Percentiles rank a stretch among this genome's conserved stretches.
These are phyloP conservation scores for Heteronetta atricapilla DNA, from an alignment of 2,113 vertebrate genomes.

Conservation along the genomic window DNA sequence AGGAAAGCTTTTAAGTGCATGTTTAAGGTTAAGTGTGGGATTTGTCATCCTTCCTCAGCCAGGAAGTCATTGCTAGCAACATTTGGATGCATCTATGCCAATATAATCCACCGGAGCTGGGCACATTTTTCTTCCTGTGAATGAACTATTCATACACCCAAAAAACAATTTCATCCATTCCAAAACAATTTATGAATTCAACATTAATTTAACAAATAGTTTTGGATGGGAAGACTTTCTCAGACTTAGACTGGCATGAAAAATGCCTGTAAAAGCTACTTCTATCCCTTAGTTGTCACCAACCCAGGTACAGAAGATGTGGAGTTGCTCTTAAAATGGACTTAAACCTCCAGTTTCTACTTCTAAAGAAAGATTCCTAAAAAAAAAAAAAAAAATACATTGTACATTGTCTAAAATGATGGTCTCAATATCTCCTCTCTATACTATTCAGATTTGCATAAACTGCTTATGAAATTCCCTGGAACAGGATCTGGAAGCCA, in stretches of 20 bases:
- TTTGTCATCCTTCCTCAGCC: constrained; percentile 37
- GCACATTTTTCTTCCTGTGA: constrained; percentile 52
- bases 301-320: not conserved
- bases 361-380: not conserved
- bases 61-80: constrained; percentile 49
- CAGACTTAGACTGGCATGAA: constrained; percentile 11
- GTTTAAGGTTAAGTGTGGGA: constrained; percentile 48
- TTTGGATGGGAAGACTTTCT: constrained; percentile 31
- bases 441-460: not conserved
- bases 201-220: constrained; percentile 61
- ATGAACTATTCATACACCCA: constrained; percentile 53
- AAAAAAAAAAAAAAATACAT: not conserved
- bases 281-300: not conserved
- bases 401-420: not conserved
- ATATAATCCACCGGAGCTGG: not conserved
- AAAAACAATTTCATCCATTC: constrained; percentile 59
- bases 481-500: not conserved
- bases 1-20: constrained; percentile 26
- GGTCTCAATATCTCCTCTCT: not conserved
- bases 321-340: not conserved
- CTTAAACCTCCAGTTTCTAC: not conserved
- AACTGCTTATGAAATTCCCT: not conserved
- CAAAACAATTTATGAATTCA: constrained; percentile 63
- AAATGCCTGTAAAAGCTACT: not conserved
- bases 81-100: constrained; percentile 27